phyloP scores from a whole-genome alignment of 2,797 vertebrate genomes.

The Silurus lanzhouensis region DNA sequence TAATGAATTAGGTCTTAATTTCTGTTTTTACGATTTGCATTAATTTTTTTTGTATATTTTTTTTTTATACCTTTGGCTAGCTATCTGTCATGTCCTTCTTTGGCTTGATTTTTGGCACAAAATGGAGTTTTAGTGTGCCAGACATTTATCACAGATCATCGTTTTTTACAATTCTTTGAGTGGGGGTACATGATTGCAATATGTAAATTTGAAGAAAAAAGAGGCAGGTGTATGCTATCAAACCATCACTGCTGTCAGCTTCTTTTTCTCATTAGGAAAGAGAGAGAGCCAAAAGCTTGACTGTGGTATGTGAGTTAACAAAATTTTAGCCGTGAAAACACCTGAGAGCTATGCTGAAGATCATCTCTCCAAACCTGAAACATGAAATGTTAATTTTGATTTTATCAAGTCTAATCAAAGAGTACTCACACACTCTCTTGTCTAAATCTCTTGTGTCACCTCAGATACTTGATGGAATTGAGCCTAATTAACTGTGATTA shows the following conservation, averaged over 20 bases:
- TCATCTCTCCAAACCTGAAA: conserved; percentile 22
- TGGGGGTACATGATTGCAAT: conserved; percentile 56
- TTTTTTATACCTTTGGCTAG: neutral
- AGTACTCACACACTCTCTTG: conserved; percentile 34
- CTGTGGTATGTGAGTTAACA: conserved; percentile 57
- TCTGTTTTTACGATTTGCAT: too few species aligned
- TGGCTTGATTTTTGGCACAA: neutral
- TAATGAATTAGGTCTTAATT: neutral
- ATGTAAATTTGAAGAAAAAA: conserved; percentile 56
- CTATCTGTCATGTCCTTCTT: neutral
- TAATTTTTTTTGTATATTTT: too few species aligned
- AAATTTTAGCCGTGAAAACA: conserved; percentile 35
- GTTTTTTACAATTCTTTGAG: neutral
- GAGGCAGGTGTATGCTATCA: conserved; percentile 73
- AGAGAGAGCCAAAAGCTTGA: conserved; percentile 60
- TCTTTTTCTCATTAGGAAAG: conserved; percentile 53
- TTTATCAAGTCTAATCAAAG: conserved; percentile 52
- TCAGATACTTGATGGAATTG: conserved; percentile 70
- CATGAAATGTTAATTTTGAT: conserved; percentile 46
- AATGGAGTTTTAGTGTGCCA: neutral
- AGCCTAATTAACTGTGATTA: conserved; percentile 78
- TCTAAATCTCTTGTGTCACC: conserved; percentile 65
- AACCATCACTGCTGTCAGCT: conserved; percentile 62
- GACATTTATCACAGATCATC: neutral
- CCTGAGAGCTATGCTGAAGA: neutral